Conservation (phyloP, 2,113 vertebrate species). For the Eidolon helvum region DNA sequence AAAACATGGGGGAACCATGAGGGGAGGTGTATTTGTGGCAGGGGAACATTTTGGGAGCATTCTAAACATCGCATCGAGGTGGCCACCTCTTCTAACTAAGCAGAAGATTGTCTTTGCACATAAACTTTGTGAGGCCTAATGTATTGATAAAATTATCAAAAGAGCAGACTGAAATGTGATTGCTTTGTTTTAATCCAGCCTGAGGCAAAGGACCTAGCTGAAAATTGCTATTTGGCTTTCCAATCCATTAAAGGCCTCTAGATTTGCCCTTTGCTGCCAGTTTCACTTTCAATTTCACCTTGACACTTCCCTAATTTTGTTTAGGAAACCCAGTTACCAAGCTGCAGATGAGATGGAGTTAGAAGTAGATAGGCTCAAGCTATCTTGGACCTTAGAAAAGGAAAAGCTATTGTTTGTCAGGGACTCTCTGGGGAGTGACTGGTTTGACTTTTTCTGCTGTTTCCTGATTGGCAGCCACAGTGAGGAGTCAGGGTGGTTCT, state of each 20-base stretch:
- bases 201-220: slow-evolving; percentile 23
- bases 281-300: slow-evolving; percentile 72
- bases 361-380: slow-evolving; percentile 38
- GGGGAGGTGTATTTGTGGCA: not conserved
- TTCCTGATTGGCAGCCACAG: not conserved
- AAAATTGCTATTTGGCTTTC: slow-evolving; percentile 66
- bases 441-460: slow-evolving; percentile 2
- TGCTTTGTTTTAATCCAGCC: slow-evolving; percentile 52
- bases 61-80: not conserved
- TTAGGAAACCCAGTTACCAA: slow-evolving; percentile 67
- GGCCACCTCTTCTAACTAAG: not conserved
- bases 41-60: not conserved
- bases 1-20: not conserved
- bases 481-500: not conserved
- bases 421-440: not conserved
- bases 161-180: slow-evolving; percentile 48
- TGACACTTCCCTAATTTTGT: slow-evolving; percentile 69
- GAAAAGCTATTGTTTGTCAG: not conserved
- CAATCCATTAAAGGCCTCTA: slow-evolving; percentile 50
- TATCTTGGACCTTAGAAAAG: slow-evolving; percentile 15
- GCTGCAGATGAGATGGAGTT: slow-evolving; percentile 45
- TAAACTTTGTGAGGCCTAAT: not conserved
- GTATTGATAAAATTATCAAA: slow-evolving; percentile 60
- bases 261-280: slow-evolving; percentile 61
- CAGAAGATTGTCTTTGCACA: not conserved